Base-by-base conservation (phyloP, 2,888 invertebrate genomes). In the Xanthia icteritia region DNA sequence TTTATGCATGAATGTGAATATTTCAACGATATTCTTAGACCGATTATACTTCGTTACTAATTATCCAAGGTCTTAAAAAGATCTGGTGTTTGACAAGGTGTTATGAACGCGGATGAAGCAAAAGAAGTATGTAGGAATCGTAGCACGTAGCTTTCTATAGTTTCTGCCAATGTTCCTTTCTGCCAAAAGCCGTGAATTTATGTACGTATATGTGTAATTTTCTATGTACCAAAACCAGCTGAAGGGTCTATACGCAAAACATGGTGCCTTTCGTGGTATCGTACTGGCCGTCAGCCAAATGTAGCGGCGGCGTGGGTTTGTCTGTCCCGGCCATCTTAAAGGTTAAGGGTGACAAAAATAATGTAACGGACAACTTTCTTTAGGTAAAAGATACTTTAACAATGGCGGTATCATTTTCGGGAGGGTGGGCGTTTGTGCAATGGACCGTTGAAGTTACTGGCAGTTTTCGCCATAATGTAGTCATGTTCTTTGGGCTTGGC, bases 321-420 rank as follows among this genome's bases (percentile, higher is more conserved):
- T 90, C 90, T 90, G 83, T 81, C 72, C 82, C 79, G 70, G 88
- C 89, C 90, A 89, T 91, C 87, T 90, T 73, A 94, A 95, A 95
- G 95, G 93, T 94, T 94, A 94, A 93, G 90, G 94, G 94, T 95
- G 93, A 94, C 91, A 89, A 92, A 92, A 93, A 93, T 93, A 93
- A 93, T 92, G 86, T 92, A 90, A 92, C 88, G 89, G 90, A 89
- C 90, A 89, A 90, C 87, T 90, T 90, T 86, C 87, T 86, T 88
- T 86, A 88, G 86, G 87, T 85, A 89, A 84, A 90, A 91, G 86
- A 73, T 78, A 77, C 86, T 87, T 88, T 88, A 86, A 82, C 77
- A 86, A 86, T 86, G 77, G 82, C 81, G 69, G 83, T 88, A 81
- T 80, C 67, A 31, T 61, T 73, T 64, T 69, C 45, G 2, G 73